A percentile compares a stretch with the other conserved stretches of the same genome.
Evolutionary conservation across 2,113 vertebrate species (phyloP).

Genomic region (Phaetusa simplex): DNA sequence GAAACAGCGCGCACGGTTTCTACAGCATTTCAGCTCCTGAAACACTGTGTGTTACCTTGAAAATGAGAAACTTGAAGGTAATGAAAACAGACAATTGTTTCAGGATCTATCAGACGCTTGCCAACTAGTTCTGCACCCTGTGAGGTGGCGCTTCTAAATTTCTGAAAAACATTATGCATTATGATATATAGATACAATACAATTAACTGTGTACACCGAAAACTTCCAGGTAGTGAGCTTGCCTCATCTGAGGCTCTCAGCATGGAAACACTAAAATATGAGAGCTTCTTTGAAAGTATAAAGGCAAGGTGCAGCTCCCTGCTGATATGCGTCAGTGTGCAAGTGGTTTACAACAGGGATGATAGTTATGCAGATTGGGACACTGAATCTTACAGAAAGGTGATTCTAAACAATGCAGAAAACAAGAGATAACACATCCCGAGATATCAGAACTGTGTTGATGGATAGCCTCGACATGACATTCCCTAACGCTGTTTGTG

Average conservation of each 20-base stretch:
- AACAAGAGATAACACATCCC: background rate
- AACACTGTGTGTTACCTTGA: background rate
- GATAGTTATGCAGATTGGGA: background rate
- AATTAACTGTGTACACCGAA: background rate
- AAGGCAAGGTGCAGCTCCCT: background rate
- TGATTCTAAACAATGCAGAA: background rate
- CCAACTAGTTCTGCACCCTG: background rate
- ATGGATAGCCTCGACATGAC: background rate
- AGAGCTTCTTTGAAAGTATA: background rate
- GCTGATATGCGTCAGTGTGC: accelerated
- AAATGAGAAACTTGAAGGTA: background rate
- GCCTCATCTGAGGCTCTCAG: background rate
- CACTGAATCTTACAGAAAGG: background rate
- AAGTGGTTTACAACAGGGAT: background rate
- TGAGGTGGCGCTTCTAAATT: background rate
- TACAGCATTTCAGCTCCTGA: background rate
- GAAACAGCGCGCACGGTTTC: background rate
- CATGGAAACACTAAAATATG: background rate
- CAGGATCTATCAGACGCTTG: background rate
- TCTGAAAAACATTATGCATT: background rate
- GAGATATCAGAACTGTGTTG: background rate
- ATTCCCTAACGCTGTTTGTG: background rate
- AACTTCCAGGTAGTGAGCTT: background rate
- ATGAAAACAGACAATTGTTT: background rate
- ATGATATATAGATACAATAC: background rate